Base-by-base conservation (phyloP, 1,140 invertebrate species). In the fruit fly (Drosophila melanogaster) region DNA sequence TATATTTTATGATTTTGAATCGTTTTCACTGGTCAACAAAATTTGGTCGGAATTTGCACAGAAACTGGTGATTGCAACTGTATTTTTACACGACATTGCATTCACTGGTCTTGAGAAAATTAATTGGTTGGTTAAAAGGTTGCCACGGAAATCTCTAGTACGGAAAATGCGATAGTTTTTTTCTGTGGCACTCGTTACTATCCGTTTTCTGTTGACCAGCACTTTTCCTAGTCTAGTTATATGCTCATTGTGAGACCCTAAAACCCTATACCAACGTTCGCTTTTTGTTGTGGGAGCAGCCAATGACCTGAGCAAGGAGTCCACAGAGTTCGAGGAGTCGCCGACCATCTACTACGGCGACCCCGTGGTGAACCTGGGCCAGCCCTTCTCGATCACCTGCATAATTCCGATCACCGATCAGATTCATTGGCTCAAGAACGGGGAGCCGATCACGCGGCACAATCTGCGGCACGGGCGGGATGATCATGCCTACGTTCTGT, bases 381-480 rank as follows among this genome's bases (percentile, higher is more conserved):
- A 91, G 62, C 67, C 86, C n/a, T 92, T 92, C 57, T 74, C 73
- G 11, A 92, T 92, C 55, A 89, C 77, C 40, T 92, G 91, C 67
- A 70, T 92, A 35, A 85, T 92, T 58, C 79, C 91, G 38, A 79
- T 92, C 50, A 80, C 80, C 37, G 91, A 92, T 54, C 80, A 79
- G 56, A 91, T 92, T 47, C 70, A 90, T 38, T 92, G 91, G 91
- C 40, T 84, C 35, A 91, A 86, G 73, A 79, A 92, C 40, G 89
- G 77, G 41, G 85, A 92, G 73, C 74, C 90, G 49, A 90, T 92
- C 64, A 80, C 69, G 41, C 71, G 71, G 12, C 91, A 92, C 70
- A 92, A 91, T 81, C 74, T 92, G 67, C 90, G 91, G 41, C 91
- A 92, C 38, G 79, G 77, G 12, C 85, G 75, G 15, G 91, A 92